Evolutionary conservation across 2,888 invertebrate genomes (phyloP), one percentile per base, ranked within the genome.

Genomic region (Synanthedon formicaeformis): DNA sequence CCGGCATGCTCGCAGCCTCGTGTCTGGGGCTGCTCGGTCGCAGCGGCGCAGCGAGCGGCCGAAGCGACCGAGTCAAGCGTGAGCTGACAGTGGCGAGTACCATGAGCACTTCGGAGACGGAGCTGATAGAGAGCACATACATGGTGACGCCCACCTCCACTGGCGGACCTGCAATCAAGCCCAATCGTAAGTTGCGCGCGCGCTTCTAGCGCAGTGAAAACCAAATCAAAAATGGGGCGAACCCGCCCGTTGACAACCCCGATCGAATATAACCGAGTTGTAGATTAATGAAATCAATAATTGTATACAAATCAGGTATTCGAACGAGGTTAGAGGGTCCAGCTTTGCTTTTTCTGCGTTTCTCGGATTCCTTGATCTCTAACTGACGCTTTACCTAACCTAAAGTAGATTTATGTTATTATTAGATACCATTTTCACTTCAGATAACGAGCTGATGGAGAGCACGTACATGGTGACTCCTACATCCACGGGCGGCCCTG

Each of bases 91-190:
- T 72, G 78, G 75, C 82, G 86, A 85, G 85, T 94, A 97, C 97
- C 97, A 97, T 97, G 92, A 96, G 94, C 89, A 97, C 97, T 93
- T 97, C 97, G 89, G 96, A 97, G 89, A 97, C 95, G 88, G 96
- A 96, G 91, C 96, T 96, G 93, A 97, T 97, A 91, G 96, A 96
- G 90, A 97, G 94, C 90, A 97, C 96, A 92, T 96, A 96, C 94
- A 97, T 96, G 90, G 97, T 97, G 90, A 97, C 96, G 88, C 96
- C 96, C 88, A 97, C 97, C 89, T 96, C 96, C 90, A 98, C 97
- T 82, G 97, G 96, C 88, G 94, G 94, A 93, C 96, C 96, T 97
- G 94, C 88, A 95, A 90, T 84, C 84, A 88, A 86, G 84, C 74
- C 85, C 85, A 84, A 81, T 79, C 60, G 81, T 86, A 76, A 86